phyloP scores from a whole-genome alignment of 2,797 vertebrate species.

The Xenopus petersii region DNA sequence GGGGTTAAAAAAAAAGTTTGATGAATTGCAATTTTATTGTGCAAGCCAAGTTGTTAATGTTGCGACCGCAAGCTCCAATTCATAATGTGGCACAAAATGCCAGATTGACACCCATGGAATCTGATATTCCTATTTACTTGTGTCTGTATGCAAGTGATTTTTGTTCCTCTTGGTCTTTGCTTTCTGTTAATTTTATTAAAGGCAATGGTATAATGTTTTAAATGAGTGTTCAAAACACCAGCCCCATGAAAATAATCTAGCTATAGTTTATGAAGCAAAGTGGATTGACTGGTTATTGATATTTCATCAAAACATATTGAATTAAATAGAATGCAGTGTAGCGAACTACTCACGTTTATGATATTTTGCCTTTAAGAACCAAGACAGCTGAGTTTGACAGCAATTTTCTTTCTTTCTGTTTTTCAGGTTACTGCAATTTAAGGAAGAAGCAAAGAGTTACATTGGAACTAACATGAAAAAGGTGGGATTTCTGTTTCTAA shows the following conservation, averaged over 20 bases:
- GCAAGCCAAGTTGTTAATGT: slow-evolving; percentile 4
- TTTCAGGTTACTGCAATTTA: slow-evolving; percentile 93
- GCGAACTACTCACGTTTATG: too few species aligned
- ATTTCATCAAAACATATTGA: not conserved
- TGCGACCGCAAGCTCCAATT: slow-evolving; percentile 38
- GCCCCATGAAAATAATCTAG: not conserved
- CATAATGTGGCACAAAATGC: slow-evolving; percentile 43
- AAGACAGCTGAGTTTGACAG: not conserved
- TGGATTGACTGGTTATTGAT: not conserved
- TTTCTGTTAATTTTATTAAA: slow-evolving; percentile 24
- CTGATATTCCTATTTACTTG: slow-evolving; percentile 22
- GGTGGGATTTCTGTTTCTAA: slow-evolving; percentile 61
- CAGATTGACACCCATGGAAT: slow-evolving; percentile 19
- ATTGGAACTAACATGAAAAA: slow-evolving; percentile 94
- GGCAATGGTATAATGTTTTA: not conserved
- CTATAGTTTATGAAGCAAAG: not conserved
- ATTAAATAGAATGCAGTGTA: too few species aligned
- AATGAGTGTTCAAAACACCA: too few species aligned
- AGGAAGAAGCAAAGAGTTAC: slow-evolving; percentile 94
- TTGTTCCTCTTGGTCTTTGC: not conserved
- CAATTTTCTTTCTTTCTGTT: slow-evolving; percentile 44
- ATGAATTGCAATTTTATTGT: too few species aligned
- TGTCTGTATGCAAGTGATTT: not conserved
- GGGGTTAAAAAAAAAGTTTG: too few species aligned
- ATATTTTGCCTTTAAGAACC: too few species aligned